Percentiles rank a stretch among this genome's conserved stretches.
Conservation (phyloP, 2,797 vertebrate genomes). For the Sebastes matsubarae region DNA sequence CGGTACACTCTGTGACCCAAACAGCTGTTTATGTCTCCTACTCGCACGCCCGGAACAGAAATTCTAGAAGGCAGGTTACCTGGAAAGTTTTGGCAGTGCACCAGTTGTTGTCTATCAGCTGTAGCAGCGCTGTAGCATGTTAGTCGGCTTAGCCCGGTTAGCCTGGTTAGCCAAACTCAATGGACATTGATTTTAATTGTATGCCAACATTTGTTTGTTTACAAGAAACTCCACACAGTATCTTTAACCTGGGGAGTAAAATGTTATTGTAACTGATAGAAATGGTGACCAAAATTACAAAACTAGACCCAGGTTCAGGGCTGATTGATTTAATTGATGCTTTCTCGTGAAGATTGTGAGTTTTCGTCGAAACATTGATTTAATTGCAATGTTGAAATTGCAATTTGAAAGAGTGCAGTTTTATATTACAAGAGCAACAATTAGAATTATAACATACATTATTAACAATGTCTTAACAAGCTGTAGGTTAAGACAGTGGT, state of each 20-base stretch:
- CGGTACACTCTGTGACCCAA: too few species aligned
- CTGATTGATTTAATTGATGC: not conserved
- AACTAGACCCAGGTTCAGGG: not conserved
- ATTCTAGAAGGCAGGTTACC: too few species aligned
- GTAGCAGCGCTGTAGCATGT: too few species aligned
- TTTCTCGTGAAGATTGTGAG: too few species aligned
- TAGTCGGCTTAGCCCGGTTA: too few species aligned
- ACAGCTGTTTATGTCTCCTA: too few species aligned
- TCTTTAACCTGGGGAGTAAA: not conserved
- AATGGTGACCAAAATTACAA: not conserved
- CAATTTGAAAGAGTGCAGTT: not conserved
- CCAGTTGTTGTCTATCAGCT: too few species aligned
- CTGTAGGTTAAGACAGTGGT: too few species aligned
- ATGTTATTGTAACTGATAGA: not conserved
- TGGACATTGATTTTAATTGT: too few species aligned
- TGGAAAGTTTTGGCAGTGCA: too few species aligned
- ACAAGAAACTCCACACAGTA: not conserved
- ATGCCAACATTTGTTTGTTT: not conserved
- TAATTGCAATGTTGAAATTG: not conserved
- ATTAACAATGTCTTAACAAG: not conserved
- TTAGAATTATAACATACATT: not conserved
- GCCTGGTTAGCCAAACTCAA: too few species aligned
- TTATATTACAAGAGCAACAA: not conserved
- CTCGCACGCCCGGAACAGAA: too few species aligned
- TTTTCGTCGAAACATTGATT: not conserved